A percentile compares a stretch with the other conserved stretches of the same genome.
phyloP scores from a whole-genome alignment of 2,888 invertebrate genomes.

The Campoplex capitator region DNA sequence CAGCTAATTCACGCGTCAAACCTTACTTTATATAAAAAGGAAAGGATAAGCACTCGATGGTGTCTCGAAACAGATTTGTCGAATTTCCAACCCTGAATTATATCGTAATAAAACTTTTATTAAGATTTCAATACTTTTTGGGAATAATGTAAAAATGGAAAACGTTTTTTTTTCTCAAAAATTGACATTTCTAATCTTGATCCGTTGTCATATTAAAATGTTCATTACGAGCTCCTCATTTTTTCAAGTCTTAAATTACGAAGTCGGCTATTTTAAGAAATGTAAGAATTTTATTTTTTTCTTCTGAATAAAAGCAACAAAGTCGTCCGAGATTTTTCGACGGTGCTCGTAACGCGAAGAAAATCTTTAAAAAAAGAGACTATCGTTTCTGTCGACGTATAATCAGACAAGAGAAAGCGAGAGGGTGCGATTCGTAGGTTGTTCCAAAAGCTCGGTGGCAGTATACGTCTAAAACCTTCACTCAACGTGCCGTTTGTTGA shows the following conservation, averaged over 20 bases:
- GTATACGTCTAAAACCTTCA: slow-evolving; percentile 67
- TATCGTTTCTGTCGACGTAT: background rate
- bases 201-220: background rate
- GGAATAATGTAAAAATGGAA: background rate
- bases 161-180: background rate
- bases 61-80: background rate
- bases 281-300: background rate
- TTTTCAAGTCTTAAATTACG: background rate
- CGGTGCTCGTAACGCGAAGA: background rate
- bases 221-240: background rate
- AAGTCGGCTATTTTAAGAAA: background rate
- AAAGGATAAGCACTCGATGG: slow-evolving; percentile 43
- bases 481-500: slow-evolving; percentile 80
- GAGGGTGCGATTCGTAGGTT: slow-evolving; percentile 40
- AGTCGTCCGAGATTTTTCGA: background rate
- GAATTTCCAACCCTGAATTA: background rate
- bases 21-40: too few relatives aligned
- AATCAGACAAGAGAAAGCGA: background rate
- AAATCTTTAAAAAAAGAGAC: slow-evolving; percentile 16
- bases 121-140: background rate
- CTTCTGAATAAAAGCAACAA: background rate
- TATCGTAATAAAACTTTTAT: background rate
- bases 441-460: slow-evolving; percentile 61
- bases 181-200: background rate
- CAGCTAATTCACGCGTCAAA: too few relatives aligned